These are phyloP conservation scores for Prionailurus viverrinus DNA, from an alignment of 2,113 vertebrate genomes.

Conservation along the genomic window DNA sequence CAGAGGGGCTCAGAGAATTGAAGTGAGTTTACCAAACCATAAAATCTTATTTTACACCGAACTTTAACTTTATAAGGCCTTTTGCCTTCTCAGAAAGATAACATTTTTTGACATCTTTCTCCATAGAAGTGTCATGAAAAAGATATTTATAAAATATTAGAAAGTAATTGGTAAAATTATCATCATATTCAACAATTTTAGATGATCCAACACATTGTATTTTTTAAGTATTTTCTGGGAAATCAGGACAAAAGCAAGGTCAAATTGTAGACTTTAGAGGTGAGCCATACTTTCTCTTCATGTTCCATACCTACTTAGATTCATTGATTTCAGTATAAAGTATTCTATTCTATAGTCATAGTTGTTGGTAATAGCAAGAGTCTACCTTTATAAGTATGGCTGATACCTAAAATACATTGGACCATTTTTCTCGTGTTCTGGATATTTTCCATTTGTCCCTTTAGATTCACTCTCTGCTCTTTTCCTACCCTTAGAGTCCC, in stretches of 20 bases:
- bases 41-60: conserved; percentile 18
- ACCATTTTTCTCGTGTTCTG: background rate
- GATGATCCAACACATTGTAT: background rate
- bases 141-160: background rate
- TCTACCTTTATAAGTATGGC: background rate
- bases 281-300: conserved; percentile 1
- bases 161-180: conserved; percentile 30
- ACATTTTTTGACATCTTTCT: conserved; percentile 25
- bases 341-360: background rate
- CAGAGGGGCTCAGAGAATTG: background rate
- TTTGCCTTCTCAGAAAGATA: conserved; percentile 24
- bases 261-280: background rate
- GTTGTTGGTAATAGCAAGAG: background rate
- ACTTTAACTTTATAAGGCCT: background rate
- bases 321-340: background rate
- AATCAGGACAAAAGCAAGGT: background rate
- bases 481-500: background rate
- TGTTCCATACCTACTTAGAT: background rate
- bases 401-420: background rate
- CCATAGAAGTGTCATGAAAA: background rate
- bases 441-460: conserved; percentile 13
- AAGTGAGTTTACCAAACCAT: conserved; percentile 2
- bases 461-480: background rate
- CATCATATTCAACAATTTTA: conserved; percentile 27
- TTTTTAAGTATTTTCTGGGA: background rate